These are phyloP conservation scores for Harmothoe impar DNA, from an alignment of 2,888 invertebrate species.

Conservation along the genomic window DNA sequence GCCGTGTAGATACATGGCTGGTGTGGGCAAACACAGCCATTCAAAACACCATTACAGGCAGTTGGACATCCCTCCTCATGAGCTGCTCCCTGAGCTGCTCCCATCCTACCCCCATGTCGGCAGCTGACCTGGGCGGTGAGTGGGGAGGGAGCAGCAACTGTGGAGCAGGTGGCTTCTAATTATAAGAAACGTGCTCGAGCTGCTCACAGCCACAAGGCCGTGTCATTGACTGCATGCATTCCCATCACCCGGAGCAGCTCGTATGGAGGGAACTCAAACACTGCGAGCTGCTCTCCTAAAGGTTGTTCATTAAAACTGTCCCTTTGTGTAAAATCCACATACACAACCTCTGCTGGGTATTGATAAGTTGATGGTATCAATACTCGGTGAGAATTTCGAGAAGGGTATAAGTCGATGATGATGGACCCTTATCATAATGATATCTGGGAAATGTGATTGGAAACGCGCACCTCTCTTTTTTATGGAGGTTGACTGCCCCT, in stretches of 20 bases:
- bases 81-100: slow-evolving; percentile 1
- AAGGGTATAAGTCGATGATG: too few relatives aligned
- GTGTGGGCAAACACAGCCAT: background rate
- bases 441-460: background rate
- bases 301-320: too few relatives aligned
- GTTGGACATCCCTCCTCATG: background rate
- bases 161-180: slow-evolving; percentile 44
- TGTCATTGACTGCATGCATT: slow-evolving; percentile 20
- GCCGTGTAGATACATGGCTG: slow-evolving; percentile 1
- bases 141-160: background rate
- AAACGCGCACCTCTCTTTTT: background rate
- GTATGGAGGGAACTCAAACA: background rate
- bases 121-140: background rate
- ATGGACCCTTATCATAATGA: background rate
- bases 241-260: background rate
- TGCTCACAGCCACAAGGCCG: background rate
- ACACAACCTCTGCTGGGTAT: too few relatives aligned
- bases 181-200: slow-evolving; percentile 33
- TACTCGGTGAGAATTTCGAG: too few relatives aligned
- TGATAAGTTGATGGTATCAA: too few relatives aligned
- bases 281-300: background rate
- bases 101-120: background rate
- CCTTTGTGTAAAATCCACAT: too few relatives aligned
- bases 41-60: slow-evolving; percentile 30
- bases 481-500: background rate